Conservation (phyloP, 35 echinoderm and acorn worm species). For the Holothuria glaberrima region DNA sequence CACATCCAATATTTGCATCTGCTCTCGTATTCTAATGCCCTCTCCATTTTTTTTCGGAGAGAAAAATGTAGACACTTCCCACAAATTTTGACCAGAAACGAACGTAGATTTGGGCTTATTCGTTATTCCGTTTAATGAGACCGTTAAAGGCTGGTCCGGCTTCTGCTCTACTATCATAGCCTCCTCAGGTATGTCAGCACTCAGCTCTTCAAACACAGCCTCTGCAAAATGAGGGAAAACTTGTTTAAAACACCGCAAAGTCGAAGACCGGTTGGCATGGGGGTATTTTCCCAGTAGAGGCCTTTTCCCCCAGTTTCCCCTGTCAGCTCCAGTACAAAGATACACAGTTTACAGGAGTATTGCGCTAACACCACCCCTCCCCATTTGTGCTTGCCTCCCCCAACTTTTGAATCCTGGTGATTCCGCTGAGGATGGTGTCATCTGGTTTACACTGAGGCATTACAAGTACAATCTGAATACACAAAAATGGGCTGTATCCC, state of each 20-base stretch:
- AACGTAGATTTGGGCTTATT: constrained; percentile 23
- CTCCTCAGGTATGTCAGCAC: constrained; percentile 15
- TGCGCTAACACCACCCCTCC: too few relatives aligned
- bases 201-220: constrained; percentile 35
- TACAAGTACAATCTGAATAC: too few relatives aligned
- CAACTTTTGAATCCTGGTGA: too few relatives aligned
- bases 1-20: constrained; percentile 14
- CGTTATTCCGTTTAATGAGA: constrained; percentile 25
- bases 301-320: too few relatives aligned
- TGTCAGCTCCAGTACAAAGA: too few relatives aligned
- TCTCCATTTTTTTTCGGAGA: background rate
- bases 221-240: background rate
- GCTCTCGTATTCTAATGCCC: background rate
- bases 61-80: constrained; percentile 24
- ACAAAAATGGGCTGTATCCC: too few relatives aligned
- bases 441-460: too few relatives aligned
- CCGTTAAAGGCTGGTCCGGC: background rate
- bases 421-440: too few relatives aligned
- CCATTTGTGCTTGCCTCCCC: too few relatives aligned
- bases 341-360: too few relatives aligned
- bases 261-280: too few relatives aligned
- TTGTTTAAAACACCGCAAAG: background rate
- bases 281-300: too few relatives aligned
- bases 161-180: background rate
- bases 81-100: constrained; percentile 22